phyloP scores from a whole-genome alignment of 2,888 invertebrate species.

The Drosophila niveifrons region DNA sequence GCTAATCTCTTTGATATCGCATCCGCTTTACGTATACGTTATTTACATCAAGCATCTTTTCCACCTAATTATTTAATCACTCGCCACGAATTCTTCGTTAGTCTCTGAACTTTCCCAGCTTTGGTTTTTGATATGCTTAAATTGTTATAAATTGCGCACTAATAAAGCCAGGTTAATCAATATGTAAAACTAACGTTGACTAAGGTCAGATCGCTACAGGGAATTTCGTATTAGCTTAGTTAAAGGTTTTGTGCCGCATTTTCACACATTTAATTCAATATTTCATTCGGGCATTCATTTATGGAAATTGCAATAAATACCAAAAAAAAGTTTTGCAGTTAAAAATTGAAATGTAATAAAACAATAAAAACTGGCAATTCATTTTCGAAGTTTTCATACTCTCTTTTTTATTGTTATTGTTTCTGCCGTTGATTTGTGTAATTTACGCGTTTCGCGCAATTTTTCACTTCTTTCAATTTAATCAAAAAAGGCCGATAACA shows the following conservation, averaged over 20 bases:
- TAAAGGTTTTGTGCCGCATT: slow-evolving; percentile 15
- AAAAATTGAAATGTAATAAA: slow-evolving; percentile 38
- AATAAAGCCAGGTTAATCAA: slow-evolving; percentile 45
- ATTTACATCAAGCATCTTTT: slow-evolving; percentile 5
- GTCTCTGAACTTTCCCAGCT: neutral
- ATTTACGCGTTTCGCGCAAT: slow-evolving; percentile 66
- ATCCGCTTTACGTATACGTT: slow-evolving; percentile 7
- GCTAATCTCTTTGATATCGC: slow-evolving; percentile 52
- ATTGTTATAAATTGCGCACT: slow-evolving; percentile 36
- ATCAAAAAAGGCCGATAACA: slow-evolving; percentile 43
- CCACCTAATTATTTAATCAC: slow-evolving; percentile 29
- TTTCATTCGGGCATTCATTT: slow-evolving; percentile 28
- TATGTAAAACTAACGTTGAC: slow-evolving; percentile 15
- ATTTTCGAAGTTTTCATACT: slow-evolving; percentile 45
- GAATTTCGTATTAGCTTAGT: slow-evolving; percentile 27
- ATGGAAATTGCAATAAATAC: slow-evolving; percentile 41
- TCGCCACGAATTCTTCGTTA: slow-evolving; percentile 6
- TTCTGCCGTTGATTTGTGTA: slow-evolving; percentile 71
- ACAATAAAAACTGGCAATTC: slow-evolving; percentile 48
- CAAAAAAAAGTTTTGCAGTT: slow-evolving; percentile 24
- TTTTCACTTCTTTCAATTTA: slow-evolving; percentile 77
- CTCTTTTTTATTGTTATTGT: slow-evolving; percentile 36
- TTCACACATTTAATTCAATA: slow-evolving; percentile 4
- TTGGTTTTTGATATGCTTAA: slow-evolving; percentile 18
- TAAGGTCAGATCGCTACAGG: slow-evolving; percentile 17